phyloP scores from a whole-genome alignment of 2,113 vertebrate species.

The Apaloderma vittatum region DNA sequence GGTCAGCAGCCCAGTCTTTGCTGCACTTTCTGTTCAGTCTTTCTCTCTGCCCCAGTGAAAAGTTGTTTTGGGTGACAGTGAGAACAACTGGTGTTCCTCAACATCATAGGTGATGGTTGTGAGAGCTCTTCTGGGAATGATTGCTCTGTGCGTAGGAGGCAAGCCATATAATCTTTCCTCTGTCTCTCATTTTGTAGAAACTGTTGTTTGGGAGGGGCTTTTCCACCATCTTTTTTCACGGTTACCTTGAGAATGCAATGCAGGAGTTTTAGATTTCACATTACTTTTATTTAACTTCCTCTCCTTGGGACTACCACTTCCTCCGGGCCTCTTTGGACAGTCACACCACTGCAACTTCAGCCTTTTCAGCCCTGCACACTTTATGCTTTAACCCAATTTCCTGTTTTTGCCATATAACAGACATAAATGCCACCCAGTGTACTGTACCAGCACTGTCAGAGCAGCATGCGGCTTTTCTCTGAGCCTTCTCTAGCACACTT shows the following conservation, averaged over 20 bases:
- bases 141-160: not conserved
- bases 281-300: conserved; percentile 21
- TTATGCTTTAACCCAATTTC: not conserved
- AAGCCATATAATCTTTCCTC: not conserved
- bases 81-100: not conserved
- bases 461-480: not conserved
- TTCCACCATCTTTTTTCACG: accelerated
- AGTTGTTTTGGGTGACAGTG: not conserved
- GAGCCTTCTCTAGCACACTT: not conserved
- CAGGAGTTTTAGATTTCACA: not conserved
- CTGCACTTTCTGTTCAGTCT: not conserved
- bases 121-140: not conserved
- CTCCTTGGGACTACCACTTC: not conserved
- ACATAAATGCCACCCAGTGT: not conserved
- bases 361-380: not conserved
- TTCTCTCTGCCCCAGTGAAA: not conserved
- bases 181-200: not conserved
- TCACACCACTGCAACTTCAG: not conserved
- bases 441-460: not conserved
- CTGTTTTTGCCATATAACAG: not conserved
- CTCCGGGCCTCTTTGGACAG: not conserved
- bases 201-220: not conserved
- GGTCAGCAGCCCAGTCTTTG: not conserved
- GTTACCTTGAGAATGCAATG: not conserved
- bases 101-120: accelerated